Evolutionary conservation across 1,140 invertebrate genomes (phyloP), one percentile per base, ranked within the genome.

Genomic region (Linepithema humile): DNA sequence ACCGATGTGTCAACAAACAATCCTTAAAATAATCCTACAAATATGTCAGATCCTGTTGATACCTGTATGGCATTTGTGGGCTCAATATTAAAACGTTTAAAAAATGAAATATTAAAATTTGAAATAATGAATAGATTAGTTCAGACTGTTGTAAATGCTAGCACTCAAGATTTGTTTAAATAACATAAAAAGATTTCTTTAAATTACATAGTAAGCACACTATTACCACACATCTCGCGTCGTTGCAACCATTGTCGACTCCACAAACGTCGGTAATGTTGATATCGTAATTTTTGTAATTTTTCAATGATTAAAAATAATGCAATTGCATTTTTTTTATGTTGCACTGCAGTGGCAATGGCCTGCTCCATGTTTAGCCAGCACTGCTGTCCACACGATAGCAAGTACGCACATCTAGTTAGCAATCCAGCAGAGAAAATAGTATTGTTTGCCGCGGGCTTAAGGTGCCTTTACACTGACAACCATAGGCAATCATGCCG

Each of bases 111-210:
- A 23, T 69, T 50, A 12, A 23, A 45, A 26, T 43, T 65, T 12
- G 15, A 69, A 48, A 6, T 69, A 69, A 69, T 69, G 65, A 35
- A 69, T 69, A 69, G 2, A 48, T 69, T 69, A 6, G 15, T 69
- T 69, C 15, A 50, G 17, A 69, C 15, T 1, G 43, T 50, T n/a
- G 20, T 69, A 48, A 50, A 48, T 48, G 43, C 64, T 9, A 67
- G 23, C 43, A 67, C 43, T n/a, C 12, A 67, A 67, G 5, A 67
- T 48, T n/a, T n/a, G 0, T 67, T 10, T 10, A 67, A 15, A 23
- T 1, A 23, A 17, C 4, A 67, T 29, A 3, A n/a, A 10, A 40
- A 40, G 2, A 65, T 4, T 65, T 65, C 20, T 65, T 23, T 17
- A 26, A 65, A 65, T 45, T 26, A 65, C 23, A 45, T 65, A 2